Percentiles rank a stretch among this genome's conserved stretches.
Conservation (phyloP, 1,140 invertebrate genomes). For the Rhopalosiphum padi region DNA sequence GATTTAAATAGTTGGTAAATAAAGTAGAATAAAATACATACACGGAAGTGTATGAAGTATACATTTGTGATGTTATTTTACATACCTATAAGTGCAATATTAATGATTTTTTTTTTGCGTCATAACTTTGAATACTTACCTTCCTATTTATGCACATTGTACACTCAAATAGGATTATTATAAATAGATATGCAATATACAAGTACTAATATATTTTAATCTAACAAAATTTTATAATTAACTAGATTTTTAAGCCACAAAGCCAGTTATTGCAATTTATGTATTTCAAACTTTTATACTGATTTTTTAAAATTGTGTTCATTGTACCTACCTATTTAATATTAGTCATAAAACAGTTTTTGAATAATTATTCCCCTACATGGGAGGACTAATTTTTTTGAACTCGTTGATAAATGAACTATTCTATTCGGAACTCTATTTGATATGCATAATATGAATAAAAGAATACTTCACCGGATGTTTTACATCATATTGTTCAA, state of each 20-base stretch:
- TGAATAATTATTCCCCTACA: not conserved
- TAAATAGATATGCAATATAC: not conserved
- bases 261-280: not conserved
- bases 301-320: not conserved
- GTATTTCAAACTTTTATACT: not conserved
- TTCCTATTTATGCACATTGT: not conserved
- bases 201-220: not conserved
- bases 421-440: conserved; percentile 41
- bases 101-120: not conserved
- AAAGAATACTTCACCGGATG: conserved; percentile 27
- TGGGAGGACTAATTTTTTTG: not conserved
- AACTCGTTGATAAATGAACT: conserved; percentile 42
- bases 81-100: not conserved
- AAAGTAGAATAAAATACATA: not conserved
- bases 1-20: not conserved
- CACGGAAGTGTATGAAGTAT: not conserved
- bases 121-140: not conserved
- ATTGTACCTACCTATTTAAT: not conserved
- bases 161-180: not conserved
- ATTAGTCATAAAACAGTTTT: not conserved
- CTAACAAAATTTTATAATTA: not conserved
- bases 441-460: conserved; percentile 31
- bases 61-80: not conserved
- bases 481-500: conserved; percentile 40
- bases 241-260: not conserved